Evolutionary conservation across 2,888 invertebrate species (phyloP).

Genomic region (Eupeodes luniger): DNA sequence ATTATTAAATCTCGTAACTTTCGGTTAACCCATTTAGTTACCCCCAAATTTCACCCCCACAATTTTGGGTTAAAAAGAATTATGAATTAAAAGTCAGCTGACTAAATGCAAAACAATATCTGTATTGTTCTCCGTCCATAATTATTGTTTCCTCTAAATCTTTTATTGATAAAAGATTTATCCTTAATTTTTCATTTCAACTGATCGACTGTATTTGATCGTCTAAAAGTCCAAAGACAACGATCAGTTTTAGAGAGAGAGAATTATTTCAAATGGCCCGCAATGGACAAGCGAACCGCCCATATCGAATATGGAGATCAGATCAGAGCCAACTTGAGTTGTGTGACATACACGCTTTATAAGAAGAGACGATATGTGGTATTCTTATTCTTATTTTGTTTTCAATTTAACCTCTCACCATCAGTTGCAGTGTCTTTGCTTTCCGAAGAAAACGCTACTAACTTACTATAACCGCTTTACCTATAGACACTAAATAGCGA

Average conservation of each 20-base stretch:
- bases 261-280: conserved; percentile 53
- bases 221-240: conserved; percentile 38
- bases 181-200: too few relatives aligned
- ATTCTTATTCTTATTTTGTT: neutral
- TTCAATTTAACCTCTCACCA: conserved; percentile 6
- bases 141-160: too few relatives aligned
- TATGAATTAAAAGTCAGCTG: too few relatives aligned
- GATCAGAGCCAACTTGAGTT: conserved; percentile 64
- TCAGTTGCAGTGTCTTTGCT: conserved; percentile 25
- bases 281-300: conserved; percentile 67
- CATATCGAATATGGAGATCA: conserved; percentile 75
- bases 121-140: too few relatives aligned
- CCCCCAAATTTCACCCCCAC: too few relatives aligned
- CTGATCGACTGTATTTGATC: neutral
- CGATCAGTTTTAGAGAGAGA: conserved; percentile 61
- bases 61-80: too few relatives aligned
- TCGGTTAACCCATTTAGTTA: too few relatives aligned
- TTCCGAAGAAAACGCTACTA: conserved; percentile 35
- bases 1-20: too few relatives aligned
- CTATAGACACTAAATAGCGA: conserved; percentile 44
- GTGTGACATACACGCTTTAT: conserved; percentile 59
- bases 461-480: neutral
- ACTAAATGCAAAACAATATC: too few relatives aligned
- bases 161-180: too few relatives aligned
- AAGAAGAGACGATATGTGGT: conserved; percentile 20